Base-by-base conservation (phyloP, 1,140 invertebrate genomes). In the Lasioglossum baleicum region DNA sequence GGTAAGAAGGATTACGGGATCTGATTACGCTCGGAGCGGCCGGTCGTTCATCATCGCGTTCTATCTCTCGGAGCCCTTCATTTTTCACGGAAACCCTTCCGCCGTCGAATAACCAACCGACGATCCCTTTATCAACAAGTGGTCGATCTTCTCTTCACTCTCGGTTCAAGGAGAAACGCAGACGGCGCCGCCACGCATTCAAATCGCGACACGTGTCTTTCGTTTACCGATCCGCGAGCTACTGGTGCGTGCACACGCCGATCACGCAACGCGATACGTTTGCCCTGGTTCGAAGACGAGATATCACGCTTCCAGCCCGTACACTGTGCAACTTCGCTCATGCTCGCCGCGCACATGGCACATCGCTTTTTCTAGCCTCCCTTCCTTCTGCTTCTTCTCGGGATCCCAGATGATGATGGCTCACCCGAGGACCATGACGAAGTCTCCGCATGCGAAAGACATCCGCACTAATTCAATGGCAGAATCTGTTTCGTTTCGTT, bases 161-260 rank as follows among this genome's bases (percentile, higher is more conserved):
- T 35, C 8, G 63, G 35, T 3, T 17, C 7, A 1, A 35, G 35
- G 35, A 35, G 35, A n/a, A n/a, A 35, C 44, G 17, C 17, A 53
- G 15, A 20, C 17, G n/a, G 17, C 26, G 22, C 7, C 13, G 4
- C 20, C 17, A 22, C 63, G 3, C 53, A 42, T 44, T 35, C 8
- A 73, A 76, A 74, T 80, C 31, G 7, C 63, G n/a, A 64, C 79
- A 68, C 83, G 82, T 83, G 81, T 86, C 83, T 86, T 86, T 83
- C 80, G 81, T 79, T 64, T 61, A 87, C 67, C 65, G 83, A 82
- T 83, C 83, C 85, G 31, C 73, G 74, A 65, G 70, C 81, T 83
- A 88, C 89, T 88, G 88, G 83, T 86, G 65, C 75, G 56, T 75
- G 79, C 74, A 11, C 69, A 73, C 67, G 68, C 5, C 71, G 82